A percentile compares a stretch with the other conserved stretches of the same genome.
phyloP scores from a whole-genome alignment of 2,797 vertebrate species.

The Microtus obscurus region DNA sequence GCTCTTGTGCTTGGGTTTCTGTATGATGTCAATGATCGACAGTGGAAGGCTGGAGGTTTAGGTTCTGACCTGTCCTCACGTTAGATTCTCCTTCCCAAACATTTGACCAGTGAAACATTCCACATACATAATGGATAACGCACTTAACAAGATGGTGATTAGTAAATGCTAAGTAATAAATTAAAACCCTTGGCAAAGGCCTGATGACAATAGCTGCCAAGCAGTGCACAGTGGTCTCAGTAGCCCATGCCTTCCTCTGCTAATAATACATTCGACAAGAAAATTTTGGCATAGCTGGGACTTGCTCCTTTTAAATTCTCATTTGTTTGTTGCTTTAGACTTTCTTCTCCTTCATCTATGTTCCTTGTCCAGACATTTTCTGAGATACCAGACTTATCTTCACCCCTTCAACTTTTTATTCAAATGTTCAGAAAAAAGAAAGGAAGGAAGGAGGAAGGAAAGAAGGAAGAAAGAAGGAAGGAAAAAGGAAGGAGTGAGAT shows the following conservation, averaged over 20 bases:
- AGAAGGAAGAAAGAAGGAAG: rapidly evolving
- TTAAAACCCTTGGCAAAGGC: not conserved
- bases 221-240: not conserved
- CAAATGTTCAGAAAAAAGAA: not conserved
- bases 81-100: no score
- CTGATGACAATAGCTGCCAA: not conserved
- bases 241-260: not conserved
- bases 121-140: not conserved
- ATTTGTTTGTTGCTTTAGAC: not conserved
- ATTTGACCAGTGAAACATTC: not conserved
- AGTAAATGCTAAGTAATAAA: not conserved
- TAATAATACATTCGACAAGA: slow-evolving; percentile 3
- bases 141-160: not conserved
- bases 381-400: not conserved
- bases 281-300: not conserved
- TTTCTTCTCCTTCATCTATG: not conserved
- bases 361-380: not conserved
- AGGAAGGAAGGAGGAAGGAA: no score
- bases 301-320: not conserved
- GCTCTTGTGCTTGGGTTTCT: not conserved
- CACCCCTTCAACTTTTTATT: not conserved
- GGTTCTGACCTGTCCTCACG: not conserved
- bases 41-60: no score
- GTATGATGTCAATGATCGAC: no score
- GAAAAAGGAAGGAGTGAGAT: no score